Conservation (phyloP, 2,888 invertebrate species). For the Acronicta alni region DNA sequence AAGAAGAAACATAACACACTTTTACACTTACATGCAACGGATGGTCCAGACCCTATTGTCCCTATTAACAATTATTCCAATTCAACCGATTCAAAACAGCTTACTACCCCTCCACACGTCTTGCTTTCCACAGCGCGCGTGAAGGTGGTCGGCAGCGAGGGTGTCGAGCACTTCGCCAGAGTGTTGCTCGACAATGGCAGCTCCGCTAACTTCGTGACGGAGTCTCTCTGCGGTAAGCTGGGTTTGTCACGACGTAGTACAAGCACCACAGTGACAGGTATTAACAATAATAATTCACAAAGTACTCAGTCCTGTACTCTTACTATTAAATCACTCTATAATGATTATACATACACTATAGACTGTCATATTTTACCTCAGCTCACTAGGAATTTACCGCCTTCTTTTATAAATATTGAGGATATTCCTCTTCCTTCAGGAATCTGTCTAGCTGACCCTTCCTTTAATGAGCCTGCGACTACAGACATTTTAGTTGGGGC, state of each 20-base stretch:
- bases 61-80: not conserved
- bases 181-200: slow-evolving; percentile 4
- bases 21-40: not conserved
- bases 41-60: not conserved
- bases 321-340: not conserved
- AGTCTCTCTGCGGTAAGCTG: slow-evolving; percentile 1
- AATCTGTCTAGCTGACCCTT: not conserved
- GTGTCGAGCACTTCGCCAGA: not conserved
- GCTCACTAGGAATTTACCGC: not conserved
- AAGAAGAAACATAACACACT: not conserved
- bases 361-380: not conserved
- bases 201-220: not conserved
- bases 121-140: slow-evolving; percentile 6
- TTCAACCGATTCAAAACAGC: not conserved
- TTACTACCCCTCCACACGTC: not conserved
- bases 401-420: not conserved
- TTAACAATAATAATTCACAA: not conserved
- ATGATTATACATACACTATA: not conserved
- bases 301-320: not conserved
- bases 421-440: not conserved
- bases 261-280: slow-evolving; percentile 1
- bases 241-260: not conserved
- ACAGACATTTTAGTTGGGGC: not conserved
- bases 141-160: not conserved
- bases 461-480: not conserved